phyloP scores from a whole-genome alignment of 92 coral and sea anemone species.

The Paramuricea clavata region DNA sequence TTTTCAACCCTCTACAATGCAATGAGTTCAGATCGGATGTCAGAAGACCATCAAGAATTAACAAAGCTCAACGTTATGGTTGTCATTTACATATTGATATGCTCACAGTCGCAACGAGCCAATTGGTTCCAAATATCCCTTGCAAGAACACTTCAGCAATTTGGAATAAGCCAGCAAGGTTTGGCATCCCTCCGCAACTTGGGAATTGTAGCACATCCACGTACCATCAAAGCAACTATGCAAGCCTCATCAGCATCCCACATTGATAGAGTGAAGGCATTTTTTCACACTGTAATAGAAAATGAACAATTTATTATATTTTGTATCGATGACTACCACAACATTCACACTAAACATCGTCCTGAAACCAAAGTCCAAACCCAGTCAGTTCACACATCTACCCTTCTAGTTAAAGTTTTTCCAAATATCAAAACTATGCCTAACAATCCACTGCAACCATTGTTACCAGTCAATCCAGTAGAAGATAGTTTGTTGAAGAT shows the following conservation, averaged over 20 bases:
- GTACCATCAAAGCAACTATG: not conserved
- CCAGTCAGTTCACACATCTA: not conserved
- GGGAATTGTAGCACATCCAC: conserved; percentile 20
- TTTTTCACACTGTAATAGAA: not conserved
- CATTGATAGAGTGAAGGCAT: not conserved
- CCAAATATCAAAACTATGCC: not conserved
- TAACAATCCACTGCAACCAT: not conserved
- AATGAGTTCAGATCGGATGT: not conserved
- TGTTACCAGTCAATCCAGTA: not conserved
- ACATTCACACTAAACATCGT: not conserved
- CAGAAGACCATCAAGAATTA: not conserved
- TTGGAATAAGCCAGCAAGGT: conserved; percentile 16
- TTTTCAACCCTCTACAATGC: not conserved
- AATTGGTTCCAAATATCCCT: conserved; percentile 11
- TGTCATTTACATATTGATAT: not conserved
- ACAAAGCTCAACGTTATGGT: not conserved
- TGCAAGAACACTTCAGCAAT: conserved; percentile 5
- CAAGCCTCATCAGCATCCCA: not conserved
- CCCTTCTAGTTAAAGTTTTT: conserved; percentile 2
- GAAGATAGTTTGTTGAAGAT: not conserved
- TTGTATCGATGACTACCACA: conserved; percentile 11
- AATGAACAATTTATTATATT: not conserved
- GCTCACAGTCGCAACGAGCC: not conserved
- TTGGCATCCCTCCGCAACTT: not conserved
- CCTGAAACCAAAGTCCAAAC: not conserved